These are phyloP conservation scores for Eupithecia insigniata DNA, from an alignment of 2,888 invertebrate genomes.

Conservation along the genomic window DNA sequence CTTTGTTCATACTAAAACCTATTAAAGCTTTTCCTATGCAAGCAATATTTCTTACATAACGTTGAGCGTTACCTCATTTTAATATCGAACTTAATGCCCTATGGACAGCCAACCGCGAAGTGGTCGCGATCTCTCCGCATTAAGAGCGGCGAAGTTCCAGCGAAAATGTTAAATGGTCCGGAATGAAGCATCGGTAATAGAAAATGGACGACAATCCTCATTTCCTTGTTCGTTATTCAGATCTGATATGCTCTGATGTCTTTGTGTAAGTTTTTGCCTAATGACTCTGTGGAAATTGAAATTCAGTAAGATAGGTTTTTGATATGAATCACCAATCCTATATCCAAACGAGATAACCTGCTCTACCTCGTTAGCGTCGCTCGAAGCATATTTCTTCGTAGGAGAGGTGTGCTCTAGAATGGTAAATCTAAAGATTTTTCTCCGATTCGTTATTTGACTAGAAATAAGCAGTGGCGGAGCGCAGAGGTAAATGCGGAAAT, in stretches of 20 bases:
- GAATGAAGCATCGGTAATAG: slow-evolving; percentile 75
- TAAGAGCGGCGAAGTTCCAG: slow-evolving; percentile 67
- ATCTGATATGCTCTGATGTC: slow-evolving; percentile 52
- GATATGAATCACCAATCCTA: slow-evolving; percentile 12
- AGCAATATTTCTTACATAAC: slow-evolving; percentile 50
- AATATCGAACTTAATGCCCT: slow-evolving; percentile 53
- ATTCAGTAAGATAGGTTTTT: slow-evolving; percentile 21
- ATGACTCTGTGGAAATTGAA: slow-evolving; percentile 36
- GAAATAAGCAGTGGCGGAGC: neutral
- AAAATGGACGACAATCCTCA: slow-evolving; percentile 75
- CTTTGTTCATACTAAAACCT: slow-evolving; percentile 34
- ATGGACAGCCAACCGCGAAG: slow-evolving; percentile 57
- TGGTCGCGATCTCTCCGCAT: slow-evolving; percentile 55
- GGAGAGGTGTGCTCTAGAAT: neutral
- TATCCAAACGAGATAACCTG: slow-evolving; percentile 6
- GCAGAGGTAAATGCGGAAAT: slow-evolving; percentile 55
- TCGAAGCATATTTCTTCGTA: neutral
- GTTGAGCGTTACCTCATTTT: slow-evolving; percentile 50
- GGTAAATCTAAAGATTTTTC: slow-evolving; percentile 1
- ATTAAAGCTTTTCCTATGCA: slow-evolving; percentile 46
- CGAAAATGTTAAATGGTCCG: slow-evolving; percentile 76
- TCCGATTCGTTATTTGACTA: neutral
- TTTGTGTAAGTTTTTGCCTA: slow-evolving; percentile 42
- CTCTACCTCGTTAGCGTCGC: neutral
- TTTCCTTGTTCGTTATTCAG: slow-evolving; percentile 68